Conservation (phyloP, 2,888 invertebrate species). For the Tanytarsus gracilentus region DNA sequence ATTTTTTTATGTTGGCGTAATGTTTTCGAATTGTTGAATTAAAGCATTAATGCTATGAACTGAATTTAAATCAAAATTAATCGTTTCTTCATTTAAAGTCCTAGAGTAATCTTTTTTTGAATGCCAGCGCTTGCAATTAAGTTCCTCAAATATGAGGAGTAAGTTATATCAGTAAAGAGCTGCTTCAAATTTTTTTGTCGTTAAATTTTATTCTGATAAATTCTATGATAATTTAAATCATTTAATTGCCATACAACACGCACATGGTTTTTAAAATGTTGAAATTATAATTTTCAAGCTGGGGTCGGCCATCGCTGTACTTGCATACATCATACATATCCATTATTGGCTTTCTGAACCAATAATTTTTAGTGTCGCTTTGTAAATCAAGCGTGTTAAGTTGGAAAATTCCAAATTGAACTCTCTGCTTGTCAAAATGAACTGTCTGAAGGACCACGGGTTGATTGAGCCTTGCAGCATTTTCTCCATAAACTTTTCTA, state of each 20-base stretch:
- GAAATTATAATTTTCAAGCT: constrained; percentile 65
- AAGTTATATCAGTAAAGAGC: no score
- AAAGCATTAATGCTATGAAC: no score
- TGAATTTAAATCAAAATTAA: no score
- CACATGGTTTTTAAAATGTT: constrained; percentile 67
- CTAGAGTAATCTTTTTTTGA: no score
- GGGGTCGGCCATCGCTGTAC: constrained; percentile 56
- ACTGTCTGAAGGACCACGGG: constrained; percentile 77
- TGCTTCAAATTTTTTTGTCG: no score
- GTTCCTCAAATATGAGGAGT: no score
- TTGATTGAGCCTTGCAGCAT: constrained; percentile 56
- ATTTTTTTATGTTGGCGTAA: no score
- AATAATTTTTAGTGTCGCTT: constrained; percentile 62
- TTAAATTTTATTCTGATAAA: no score
- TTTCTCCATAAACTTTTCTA: constrained; percentile 14
- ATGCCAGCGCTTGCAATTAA: no score
- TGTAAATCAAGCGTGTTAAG: constrained; percentile 67
- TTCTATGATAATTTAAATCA: no score
- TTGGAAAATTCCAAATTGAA: constrained; percentile 76
- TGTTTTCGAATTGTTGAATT: no score
- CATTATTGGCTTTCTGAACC: constrained; percentile 61
- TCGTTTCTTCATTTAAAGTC: no score
- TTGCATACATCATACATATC: constrained; percentile 56
- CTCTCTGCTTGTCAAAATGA: constrained; percentile 66
- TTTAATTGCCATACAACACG: constrained; percentile 65